These are phyloP conservation scores for Notiomystis cincta DNA, from an alignment of 2,113 vertebrate species.

Conservation along the genomic window DNA sequence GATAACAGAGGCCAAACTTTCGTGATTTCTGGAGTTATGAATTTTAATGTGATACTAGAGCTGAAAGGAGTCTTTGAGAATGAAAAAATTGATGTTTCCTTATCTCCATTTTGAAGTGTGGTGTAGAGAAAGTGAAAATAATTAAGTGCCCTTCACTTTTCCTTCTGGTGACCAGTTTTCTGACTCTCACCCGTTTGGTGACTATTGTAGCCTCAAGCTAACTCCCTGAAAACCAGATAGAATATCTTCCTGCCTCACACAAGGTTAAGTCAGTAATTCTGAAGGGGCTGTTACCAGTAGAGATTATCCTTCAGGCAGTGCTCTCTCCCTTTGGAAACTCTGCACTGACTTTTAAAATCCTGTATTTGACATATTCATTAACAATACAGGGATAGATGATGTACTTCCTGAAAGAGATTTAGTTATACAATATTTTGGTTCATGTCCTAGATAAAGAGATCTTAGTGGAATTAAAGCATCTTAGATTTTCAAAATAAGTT, in stretches of 20 bases:
- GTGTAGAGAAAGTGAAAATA: background rate
- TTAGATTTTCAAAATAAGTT: background rate
- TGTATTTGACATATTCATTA: background rate
- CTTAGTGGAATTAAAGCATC: background rate
- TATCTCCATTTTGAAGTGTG: background rate
- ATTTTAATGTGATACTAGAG: background rate
- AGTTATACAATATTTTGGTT: background rate
- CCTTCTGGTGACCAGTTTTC: background rate
- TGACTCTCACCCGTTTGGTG: background rate
- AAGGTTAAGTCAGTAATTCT: background rate
- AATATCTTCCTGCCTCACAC: background rate
- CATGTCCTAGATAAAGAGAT: background rate
- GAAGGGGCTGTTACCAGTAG: background rate
- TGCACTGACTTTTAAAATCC: background rate
- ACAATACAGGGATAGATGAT: background rate
- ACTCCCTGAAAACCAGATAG: background rate
- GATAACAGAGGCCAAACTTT: background rate
- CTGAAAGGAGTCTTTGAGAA: background rate
- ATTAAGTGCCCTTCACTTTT: background rate
- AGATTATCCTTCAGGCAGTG: background rate
- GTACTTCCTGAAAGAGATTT: background rate
- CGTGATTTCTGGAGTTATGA: background rate
- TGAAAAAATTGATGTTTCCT: background rate
- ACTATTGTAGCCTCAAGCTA: background rate
- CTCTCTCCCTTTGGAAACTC: background rate